Base-by-base conservation (phyloP, 1,140 invertebrate genomes). In the Chironomus striatipennis region DNA sequence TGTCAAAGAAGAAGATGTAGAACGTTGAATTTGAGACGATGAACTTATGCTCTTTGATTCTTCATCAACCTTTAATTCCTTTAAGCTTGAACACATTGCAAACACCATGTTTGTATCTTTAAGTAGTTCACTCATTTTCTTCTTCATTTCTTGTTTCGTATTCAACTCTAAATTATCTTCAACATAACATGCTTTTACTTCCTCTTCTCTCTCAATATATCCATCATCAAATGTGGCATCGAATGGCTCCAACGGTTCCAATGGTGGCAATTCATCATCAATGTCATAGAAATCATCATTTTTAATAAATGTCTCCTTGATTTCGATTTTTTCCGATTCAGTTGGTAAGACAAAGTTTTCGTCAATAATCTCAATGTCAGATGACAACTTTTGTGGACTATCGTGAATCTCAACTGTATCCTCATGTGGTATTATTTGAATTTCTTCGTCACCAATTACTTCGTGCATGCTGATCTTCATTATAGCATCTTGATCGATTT, bases 61-160 rank as follows among this genome's bases (percentile, higher is more conserved):
- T 42, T 78, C 77, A 43, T 76, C 79, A 75, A 78, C 42, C 12
- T 47, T 34, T 10, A 42, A 8, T 34, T 43, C 42, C 42, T 43
- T 73, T 34, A 74, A 24, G 43, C 47, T 42, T 77, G 78, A 43
- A 57, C 76, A 79, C 79, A 73, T 79, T 77, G n/a, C 78, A 76
- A 72, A 73, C 17, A 43, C 24, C 20, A 65, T 65, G 8, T 24
- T 76, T 75, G 74, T 73, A 74, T 73, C 65, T 74, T 76, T 64
- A 77, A 77, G 76, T 42, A 77, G 73, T 24, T 77, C 73, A 5
- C 76, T 73, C 42, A 75, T 77, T 43, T 78, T 76, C 75, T 77
- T 79, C 74, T 76, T 75, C 4, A 79, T 78, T 42, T 78, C 78
- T 76, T 81, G 80, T 57, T 81, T 81, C 74, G 12, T 34, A n/a